Base-by-base conservation (phyloP, 2,888 invertebrate genomes). In the Temnothorax unifasciatus region DNA sequence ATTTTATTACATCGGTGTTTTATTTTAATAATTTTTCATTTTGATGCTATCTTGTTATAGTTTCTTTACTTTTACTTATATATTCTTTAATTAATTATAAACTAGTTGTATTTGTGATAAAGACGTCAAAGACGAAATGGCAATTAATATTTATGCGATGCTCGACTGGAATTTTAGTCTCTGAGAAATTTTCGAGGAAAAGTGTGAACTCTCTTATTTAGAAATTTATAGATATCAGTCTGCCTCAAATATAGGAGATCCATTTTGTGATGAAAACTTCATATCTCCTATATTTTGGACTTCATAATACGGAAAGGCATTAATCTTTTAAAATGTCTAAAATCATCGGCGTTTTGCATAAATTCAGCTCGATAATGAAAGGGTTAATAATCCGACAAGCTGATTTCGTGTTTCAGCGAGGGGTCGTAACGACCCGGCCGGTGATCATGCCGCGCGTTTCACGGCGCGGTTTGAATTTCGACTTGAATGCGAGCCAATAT, bases 401-500 rank as follows among this genome's bases (percentile, higher is more conserved):
- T 25, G 79, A 81, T 47, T 59, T 81, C 59, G 47, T 79, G 79
- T 73, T 79, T 79, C 76, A 73, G 59, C 21, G 21, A 13, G 54
- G 59, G 59, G 57, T 73, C 75, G 34, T 74, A 79, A 74, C 75
- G 74, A 47, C 47, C 25, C 47, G 34, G 18, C n/a, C 59, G 75
- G 59, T 47, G 79, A 75, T 81, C 79, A 81, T 74, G 79, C 59
- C 66, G 79, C 66, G 64, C 76, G 83, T 85, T 88, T 63, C 82
- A 71, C 57, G 47, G 82, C 83, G 82, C 73, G 90, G 87, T 88
- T 89, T 81, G 88, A 83, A 83, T 44, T 38, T 57, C 66, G 83
- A 83, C 71, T 88, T 88, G 88, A 88, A 88, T 84, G 63, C 64
- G 63, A 73, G 90, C 88, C 88, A 88, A 88, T 88, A 90, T 84